These are phyloP conservation scores for Rhagologus leucostigma DNA, from an alignment of 2,113 vertebrate genomes.

Conservation along the genomic window DNA sequence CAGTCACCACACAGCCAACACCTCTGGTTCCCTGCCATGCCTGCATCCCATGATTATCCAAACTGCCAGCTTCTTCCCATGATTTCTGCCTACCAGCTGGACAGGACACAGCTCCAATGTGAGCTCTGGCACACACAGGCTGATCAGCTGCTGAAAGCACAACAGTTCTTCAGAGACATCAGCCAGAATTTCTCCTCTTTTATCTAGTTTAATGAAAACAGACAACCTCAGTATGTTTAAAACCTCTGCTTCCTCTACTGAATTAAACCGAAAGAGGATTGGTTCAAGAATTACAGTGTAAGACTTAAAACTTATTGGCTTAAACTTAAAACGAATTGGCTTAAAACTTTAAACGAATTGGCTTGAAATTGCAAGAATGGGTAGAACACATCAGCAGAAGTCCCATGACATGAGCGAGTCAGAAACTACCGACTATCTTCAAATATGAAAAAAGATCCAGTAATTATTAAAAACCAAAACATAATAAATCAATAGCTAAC, in stretches of 20 bases:
- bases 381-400: background rate
- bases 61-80: background rate
- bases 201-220: background rate
- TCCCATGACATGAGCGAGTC: background rate
- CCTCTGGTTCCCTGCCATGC: background rate
- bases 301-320: background rate
- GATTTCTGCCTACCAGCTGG: background rate
- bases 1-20: background rate
- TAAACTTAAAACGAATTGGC: no score
- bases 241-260: background rate
- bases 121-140: background rate
- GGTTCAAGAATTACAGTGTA: background rate
- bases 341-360: background rate
- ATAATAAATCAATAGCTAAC: background rate
- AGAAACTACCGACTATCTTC: background rate
- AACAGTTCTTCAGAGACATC: background rate
- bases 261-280: background rate
- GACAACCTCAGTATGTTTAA: background rate
- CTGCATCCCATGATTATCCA: fast-evolving
- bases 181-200: background rate
- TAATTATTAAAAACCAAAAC: background rate
- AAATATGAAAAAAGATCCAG: background rate
- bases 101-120: background rate
- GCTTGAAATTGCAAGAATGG: background rate
- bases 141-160: background rate